Conservation (phyloP, 2,888 invertebrate species). For the Oscheius onirici region DNA sequence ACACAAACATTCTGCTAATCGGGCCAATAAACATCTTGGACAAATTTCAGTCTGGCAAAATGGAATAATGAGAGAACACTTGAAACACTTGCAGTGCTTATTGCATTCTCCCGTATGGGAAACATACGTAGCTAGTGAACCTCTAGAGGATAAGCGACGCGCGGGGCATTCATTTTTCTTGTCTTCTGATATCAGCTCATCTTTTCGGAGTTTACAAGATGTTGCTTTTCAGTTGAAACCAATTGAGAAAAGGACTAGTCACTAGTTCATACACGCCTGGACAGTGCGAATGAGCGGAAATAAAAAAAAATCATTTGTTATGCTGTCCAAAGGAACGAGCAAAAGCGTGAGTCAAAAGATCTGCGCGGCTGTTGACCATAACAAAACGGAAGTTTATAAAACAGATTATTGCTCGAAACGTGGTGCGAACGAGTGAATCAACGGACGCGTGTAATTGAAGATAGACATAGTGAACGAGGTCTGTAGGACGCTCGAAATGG, state of each 20-base stretch:
- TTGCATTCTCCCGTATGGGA: slow-evolving; percentile 1
- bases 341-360: too few species aligned
- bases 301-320: too few species aligned
- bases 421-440: too few species aligned
- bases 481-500: slow-evolving; percentile 21
- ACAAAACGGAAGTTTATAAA: too few species aligned
- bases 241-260: too few species aligned
- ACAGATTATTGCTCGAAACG: too few species aligned
- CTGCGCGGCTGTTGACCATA: too few species aligned
- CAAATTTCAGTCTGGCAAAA: slow-evolving; percentile 3
- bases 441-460: slow-evolving; percentile 10
- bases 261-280: too few species aligned
- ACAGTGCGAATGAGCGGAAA: too few species aligned
- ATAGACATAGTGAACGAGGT: slow-evolving; percentile 1
- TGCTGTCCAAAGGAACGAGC: too few species aligned
- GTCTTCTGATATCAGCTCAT: slow-evolving; percentile 24
- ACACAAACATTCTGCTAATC: slow-evolving; percentile 26
- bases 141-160: slow-evolving; percentile 21
- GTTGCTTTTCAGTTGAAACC: background rate
- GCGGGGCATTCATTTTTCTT: slow-evolving; percentile 24
- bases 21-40: slow-evolving; percentile 5
- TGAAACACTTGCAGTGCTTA: background rate
- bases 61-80: background rate
- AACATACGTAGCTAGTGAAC: slow-evolving; percentile 4
- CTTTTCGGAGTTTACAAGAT: background rate